phyloP scores from a whole-genome alignment of 2,113 vertebrate genomes.

The Raja brachyura region DNA sequence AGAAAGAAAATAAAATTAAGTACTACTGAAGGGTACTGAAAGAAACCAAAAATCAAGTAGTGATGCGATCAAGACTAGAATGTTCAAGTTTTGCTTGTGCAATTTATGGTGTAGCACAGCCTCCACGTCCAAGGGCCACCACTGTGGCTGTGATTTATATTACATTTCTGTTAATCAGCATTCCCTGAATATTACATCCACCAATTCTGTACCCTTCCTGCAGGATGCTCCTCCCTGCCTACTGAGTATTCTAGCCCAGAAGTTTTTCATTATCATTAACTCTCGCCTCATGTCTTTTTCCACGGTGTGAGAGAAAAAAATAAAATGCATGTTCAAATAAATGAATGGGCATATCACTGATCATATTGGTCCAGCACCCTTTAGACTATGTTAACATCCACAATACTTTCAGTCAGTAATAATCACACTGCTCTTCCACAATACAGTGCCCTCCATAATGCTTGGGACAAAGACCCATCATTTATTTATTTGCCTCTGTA shows the following conservation, averaged over 20 bases:
- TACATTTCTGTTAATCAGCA: background rate
- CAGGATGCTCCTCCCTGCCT: background rate
- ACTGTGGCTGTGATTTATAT: background rate
- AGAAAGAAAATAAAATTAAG: background rate
- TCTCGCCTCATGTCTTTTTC: background rate
- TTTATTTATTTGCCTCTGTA: too few relatives aligned
- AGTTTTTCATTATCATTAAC: background rate
- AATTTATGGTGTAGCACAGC: background rate
- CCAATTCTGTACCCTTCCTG: background rate
- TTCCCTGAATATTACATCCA: constrained; percentile 25
- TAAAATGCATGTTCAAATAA: background rate
- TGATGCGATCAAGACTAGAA: background rate
- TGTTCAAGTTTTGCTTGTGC: background rate
- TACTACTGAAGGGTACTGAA: background rate
- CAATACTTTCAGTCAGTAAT: too few relatives aligned
- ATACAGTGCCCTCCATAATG: too few relatives aligned
- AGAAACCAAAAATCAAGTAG: background rate
- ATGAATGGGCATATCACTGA: too few relatives aligned
- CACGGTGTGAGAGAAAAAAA: background rate
- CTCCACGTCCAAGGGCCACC: background rate
- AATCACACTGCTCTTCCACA: too few relatives aligned
- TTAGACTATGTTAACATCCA: too few relatives aligned
- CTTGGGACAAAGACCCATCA: too few relatives aligned
- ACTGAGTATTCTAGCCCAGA: background rate
- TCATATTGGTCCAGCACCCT: too few relatives aligned